A percentile compares a stretch with the other conserved stretches of the same genome.
Conservation (phyloP, 1,140 invertebrate species). For the Sycobia sp. region DNA sequence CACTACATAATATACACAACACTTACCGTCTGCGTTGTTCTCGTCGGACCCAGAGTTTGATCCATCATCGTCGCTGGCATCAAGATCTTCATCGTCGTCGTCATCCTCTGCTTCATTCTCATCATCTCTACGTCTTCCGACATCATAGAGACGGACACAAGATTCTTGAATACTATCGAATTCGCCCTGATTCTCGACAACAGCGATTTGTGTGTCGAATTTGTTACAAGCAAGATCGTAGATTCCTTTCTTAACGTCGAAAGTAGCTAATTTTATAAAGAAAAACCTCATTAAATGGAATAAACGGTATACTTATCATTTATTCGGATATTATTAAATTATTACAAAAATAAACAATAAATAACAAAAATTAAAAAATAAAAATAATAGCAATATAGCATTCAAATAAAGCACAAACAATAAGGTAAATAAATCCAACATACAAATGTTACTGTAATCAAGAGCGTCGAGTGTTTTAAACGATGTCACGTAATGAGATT, state of each 20-base stretch:
- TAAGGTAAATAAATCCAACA: slow-evolving; percentile 38
- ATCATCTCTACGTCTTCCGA: slow-evolving; percentile 73
- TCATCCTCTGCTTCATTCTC: slow-evolving; percentile 78
- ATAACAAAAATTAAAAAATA: slow-evolving; percentile 10
- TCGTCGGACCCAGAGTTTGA: slow-evolving; percentile 63
- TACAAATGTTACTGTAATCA: slow-evolving; percentile 92
- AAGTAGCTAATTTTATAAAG: slow-evolving; percentile 81
- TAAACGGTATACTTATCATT: too few relatives aligned
- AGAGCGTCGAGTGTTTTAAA: slow-evolving; percentile 93
- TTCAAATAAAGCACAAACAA: background rate
- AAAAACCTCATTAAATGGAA: too few relatives aligned
- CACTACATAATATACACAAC: too few relatives aligned
- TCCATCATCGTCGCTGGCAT: slow-evolving; percentile 59
- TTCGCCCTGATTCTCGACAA: slow-evolving; percentile 81
- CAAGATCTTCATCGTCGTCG: slow-evolving; percentile 70
- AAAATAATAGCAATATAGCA: background rate
- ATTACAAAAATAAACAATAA: too few relatives aligned
- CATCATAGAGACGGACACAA: slow-evolving; percentile 82
- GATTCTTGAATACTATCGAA: slow-evolving; percentile 81
- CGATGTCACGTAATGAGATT: slow-evolving; percentile 78
- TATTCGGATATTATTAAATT: too few relatives aligned
- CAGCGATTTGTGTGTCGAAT: slow-evolving; percentile 78
- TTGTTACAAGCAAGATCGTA: slow-evolving; percentile 76
- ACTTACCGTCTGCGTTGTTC: slow-evolving; percentile 64
- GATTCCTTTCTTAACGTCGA: slow-evolving; percentile 85